phyloP scores from a whole-genome alignment of 2,888 invertebrate species.

The Muschampia plurimacula region DNA sequence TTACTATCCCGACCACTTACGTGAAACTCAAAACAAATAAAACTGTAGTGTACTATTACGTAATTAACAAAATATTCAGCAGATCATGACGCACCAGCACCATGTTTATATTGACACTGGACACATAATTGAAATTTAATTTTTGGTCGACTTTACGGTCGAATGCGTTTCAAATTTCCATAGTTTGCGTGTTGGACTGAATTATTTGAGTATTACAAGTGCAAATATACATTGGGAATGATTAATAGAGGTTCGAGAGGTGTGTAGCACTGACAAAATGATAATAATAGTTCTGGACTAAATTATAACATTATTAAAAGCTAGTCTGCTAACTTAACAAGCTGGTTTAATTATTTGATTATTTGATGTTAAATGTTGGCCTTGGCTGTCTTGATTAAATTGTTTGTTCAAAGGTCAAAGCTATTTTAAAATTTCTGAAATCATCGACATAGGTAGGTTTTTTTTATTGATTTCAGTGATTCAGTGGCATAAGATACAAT shows the following conservation, averaged over 20 bases:
- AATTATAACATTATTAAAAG: background rate
- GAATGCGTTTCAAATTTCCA: conserved; percentile 37
- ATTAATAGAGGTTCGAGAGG: conserved; percentile 28
- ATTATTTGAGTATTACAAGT: conserved; percentile 33
- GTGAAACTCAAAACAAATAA: conserved; percentile 24
- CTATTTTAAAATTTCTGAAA: no score
- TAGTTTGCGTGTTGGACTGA: conserved; percentile 28
- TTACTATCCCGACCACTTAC: conserved; percentile 20
- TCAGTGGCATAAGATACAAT: no score
- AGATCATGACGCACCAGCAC: conserved; percentile 20
- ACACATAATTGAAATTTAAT: conserved; percentile 35
- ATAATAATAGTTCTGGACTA: conserved; percentile 5
- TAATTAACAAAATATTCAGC: conserved; percentile 34
- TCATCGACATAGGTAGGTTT: no score
- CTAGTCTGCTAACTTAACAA: background rate
- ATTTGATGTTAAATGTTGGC: no score
- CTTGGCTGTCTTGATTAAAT: no score
- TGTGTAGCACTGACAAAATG: conserved; percentile 7
- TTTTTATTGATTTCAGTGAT: no score
- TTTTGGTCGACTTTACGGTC: conserved; percentile 34
- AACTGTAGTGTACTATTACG: conserved; percentile 16
- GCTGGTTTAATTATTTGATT: background rate
- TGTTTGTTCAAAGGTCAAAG: no score
- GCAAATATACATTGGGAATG: conserved; percentile 31
- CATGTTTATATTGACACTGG: conserved; percentile 33